phyloP scores from a whole-genome alignment of 2,797 vertebrate species.

The Xenentodon cancila region DNA sequence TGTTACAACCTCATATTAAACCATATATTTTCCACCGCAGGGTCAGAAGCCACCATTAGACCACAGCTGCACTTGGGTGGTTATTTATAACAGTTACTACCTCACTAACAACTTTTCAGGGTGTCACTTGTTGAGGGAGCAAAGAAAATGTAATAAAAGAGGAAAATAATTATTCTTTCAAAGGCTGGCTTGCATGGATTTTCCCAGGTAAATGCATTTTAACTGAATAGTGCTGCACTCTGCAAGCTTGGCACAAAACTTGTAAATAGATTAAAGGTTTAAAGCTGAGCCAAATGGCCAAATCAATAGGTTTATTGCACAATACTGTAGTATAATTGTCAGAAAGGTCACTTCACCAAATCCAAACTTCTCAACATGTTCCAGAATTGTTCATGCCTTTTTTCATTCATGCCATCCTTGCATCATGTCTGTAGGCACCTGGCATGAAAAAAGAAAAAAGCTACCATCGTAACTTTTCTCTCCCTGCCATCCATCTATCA shows the following conservation, averaged over 20 bases:
- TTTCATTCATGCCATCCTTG: no score
- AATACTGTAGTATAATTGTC: not conserved
- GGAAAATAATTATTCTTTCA: not conserved
- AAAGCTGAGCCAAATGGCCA: not conserved
- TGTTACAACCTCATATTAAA: slow-evolving; percentile 27
- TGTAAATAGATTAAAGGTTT: slow-evolving; percentile 24
- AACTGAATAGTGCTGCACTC: slow-evolving; percentile 5
- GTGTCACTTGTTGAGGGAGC: slow-evolving; percentile 16
- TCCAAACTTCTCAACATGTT: not conserved
- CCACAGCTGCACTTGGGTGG: slow-evolving; percentile 48
- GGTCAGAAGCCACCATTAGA: slow-evolving; percentile 50
- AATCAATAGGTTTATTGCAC: slow-evolving; percentile 25
- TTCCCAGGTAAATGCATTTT: slow-evolving; percentile 22
- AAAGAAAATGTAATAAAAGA: slow-evolving; percentile 16
- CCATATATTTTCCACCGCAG: slow-evolving; percentile 36
- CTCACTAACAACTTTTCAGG: slow-evolving; percentile 20
- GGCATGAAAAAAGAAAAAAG: no score
- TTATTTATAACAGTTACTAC: slow-evolving; percentile 15
- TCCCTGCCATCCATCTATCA: not conserved
- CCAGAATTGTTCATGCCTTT: no score
- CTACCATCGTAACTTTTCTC: no score
- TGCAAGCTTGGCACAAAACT: slow-evolving; percentile 23
- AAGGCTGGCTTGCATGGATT: not conserved
- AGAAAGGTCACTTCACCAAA: slow-evolving; percentile 9
- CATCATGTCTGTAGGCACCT: no score